Evolutionary conservation across 2,888 invertebrate genomes (phyloP), one percentile per base, ranked within the genome.

Genomic region (Apamea anceps): DNA sequence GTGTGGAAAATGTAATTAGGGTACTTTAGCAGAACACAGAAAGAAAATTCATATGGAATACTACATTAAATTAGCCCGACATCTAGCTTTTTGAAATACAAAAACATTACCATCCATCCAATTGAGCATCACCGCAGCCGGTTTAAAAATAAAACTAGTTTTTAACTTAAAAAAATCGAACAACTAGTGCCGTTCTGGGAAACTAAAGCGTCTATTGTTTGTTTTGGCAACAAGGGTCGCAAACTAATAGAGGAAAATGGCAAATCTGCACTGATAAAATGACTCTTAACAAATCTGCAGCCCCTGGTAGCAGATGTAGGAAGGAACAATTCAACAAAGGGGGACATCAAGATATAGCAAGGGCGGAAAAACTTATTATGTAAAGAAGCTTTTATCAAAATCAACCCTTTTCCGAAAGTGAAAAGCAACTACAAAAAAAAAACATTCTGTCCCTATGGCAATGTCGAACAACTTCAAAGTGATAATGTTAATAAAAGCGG

Each of bases 291-390:
- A 70, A 51, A 81, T 75, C 60, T 70, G 37, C n/a, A 42, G 15
- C 7, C 45, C 51, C n/a, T 57, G 45, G 48, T 80, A 60, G 1
- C 32, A 5, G 42, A 65, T 54, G 18, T 13, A 72, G 51, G 12
- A 77, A 77, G 63, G 6, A 85, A 74, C 75, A 80, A 76, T 74
- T 51, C 62, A 15, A 77, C 12, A 21, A 73, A 80, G 77, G 88
- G 86, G 88, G 86, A 85, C 83, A 88, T 88, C 88, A 76, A 87
- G 83, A 88, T 80, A 84, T n/a, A 42, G 28, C 25, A 74, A 32
- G 32, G n/a, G 10, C 42, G 10, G 48, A 21, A 71, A 87, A 80
- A 88, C 57, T 72, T 67, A 72, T 62, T 76, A 85, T 63, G 37
- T 72, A 77, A 71, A 65, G n/a, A 42, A 72, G 60, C 62, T 85